Evolutionary conservation across 2,797 vertebrate genomes (phyloP).

Genomic region (Presbytis comata): DNA sequence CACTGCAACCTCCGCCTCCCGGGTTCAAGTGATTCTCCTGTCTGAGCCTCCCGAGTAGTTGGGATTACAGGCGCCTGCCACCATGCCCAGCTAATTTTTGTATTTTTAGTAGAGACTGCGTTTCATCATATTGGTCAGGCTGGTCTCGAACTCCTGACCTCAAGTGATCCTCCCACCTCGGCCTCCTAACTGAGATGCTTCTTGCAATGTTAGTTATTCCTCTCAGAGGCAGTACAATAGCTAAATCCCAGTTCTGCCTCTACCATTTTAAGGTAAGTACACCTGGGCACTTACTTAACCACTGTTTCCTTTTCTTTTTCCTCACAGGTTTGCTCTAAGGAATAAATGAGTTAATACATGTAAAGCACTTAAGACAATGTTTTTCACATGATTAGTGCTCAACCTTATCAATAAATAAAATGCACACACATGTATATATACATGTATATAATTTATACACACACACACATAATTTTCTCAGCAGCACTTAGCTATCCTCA

Average conservation of each 20-base stretch:
- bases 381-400: background rate
- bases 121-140: background rate
- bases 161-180: background rate
- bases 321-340: background rate
- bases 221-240: background rate
- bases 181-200: background rate
- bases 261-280: background rate
- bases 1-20: background rate
- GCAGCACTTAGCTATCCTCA: background rate
- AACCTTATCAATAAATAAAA: background rate
- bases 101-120: background rate
- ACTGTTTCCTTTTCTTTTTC: background rate
- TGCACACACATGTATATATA: too few relatives aligned
- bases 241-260: too few relatives aligned
- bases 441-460: background rate
- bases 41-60: background rate
- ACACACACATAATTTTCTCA: background rate
- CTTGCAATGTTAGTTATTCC: background rate
- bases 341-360: background rate
- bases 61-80: background rate
- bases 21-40: background rate
- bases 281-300: background rate
- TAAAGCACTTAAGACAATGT: background rate
- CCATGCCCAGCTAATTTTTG: background rate
- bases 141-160: background rate